A percentile compares a stretch with the other conserved stretches of the same genome.
Evolutionary conservation across 2,888 invertebrate genomes (phyloP).

Genomic region (Merodon equestris): DNA sequence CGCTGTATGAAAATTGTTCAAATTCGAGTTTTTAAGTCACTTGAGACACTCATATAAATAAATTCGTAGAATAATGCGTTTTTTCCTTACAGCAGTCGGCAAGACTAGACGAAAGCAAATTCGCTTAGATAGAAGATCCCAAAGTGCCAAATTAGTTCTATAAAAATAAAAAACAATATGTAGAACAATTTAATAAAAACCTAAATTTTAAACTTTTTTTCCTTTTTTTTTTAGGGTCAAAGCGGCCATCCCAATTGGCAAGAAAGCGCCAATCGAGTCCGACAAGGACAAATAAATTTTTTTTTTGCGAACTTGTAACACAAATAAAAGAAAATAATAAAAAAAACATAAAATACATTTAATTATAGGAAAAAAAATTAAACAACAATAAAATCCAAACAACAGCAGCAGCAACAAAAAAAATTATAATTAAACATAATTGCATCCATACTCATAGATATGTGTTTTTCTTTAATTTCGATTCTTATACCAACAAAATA

Average conservation of each 20-base stretch:
- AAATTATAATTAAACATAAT: slow-evolving; percentile 65
- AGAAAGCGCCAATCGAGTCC: slow-evolving; percentile 88
- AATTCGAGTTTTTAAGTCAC: too few relatives aligned
- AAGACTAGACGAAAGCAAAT: too few relatives aligned
- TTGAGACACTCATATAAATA: too few relatives aligned
- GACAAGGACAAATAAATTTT: slow-evolving; percentile 89
- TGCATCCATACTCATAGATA: slow-evolving; percentile 71
- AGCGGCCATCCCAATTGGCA: slow-evolving; percentile 92
- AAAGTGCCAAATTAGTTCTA: too few relatives aligned
- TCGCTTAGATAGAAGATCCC: too few relatives aligned
- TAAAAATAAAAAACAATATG: too few relatives aligned
- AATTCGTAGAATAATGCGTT: too few relatives aligned
- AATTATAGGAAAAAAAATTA: slow-evolving; percentile 53
- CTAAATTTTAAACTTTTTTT: slow-evolving; percentile 37
- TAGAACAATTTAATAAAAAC: too few relatives aligned
- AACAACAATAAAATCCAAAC: slow-evolving; percentile 68
- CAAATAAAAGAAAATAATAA: slow-evolving; percentile 38
- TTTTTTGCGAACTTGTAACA: slow-evolving; percentile 47
- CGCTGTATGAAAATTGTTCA: too few relatives aligned
- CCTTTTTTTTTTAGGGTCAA: slow-evolving; percentile 84
- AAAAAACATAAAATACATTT: slow-evolving; percentile 59
- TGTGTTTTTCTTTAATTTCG: slow-evolving; percentile 71
- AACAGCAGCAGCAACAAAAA: slow-evolving; percentile 70
- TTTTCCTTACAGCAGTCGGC: too few relatives aligned
- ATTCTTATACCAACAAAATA: slow-evolving; percentile 71